Evolutionary conservation across 2,797 vertebrate genomes (phyloP).

Genomic region (Sitta carolinensis): DNA sequence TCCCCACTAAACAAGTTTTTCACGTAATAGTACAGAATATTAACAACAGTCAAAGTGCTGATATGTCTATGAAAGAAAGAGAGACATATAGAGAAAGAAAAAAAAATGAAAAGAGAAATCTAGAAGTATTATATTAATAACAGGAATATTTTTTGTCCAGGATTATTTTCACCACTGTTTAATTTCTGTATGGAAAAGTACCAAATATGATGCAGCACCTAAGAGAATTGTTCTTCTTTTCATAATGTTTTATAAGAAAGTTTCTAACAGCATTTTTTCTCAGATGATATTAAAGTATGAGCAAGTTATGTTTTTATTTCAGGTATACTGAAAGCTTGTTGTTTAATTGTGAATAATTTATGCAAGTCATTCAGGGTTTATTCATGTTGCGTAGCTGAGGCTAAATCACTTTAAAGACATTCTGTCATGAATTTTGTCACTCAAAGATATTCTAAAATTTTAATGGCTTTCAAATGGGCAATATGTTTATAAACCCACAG

Average conservation of each 20-base stretch:
- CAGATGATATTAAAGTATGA: not conserved
- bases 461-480: not conserved
- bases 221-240: not conserved
- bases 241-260: not conserved
- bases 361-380: not conserved
- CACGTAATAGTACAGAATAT: not conserved
- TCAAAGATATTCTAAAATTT: not conserved
- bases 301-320: not conserved
- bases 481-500: not conserved
- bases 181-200: not conserved
- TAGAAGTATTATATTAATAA: not conserved
- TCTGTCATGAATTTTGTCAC: not conserved
- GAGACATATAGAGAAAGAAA: not conserved
- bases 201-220: not conserved
- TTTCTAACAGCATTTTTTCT: not conserved
- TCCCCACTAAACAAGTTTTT: not conserved
- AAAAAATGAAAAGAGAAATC: not conserved
- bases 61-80: not conserved
- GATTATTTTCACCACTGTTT: not conserved
- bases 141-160: not conserved
- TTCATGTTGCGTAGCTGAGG: not conserved
- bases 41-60: not conserved
- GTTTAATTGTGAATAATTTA: not conserved
- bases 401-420: not conserved
- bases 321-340: not conserved